phyloP scores from a whole-genome alignment of 2,113 vertebrate species.

The Dromas ardeola region DNA sequence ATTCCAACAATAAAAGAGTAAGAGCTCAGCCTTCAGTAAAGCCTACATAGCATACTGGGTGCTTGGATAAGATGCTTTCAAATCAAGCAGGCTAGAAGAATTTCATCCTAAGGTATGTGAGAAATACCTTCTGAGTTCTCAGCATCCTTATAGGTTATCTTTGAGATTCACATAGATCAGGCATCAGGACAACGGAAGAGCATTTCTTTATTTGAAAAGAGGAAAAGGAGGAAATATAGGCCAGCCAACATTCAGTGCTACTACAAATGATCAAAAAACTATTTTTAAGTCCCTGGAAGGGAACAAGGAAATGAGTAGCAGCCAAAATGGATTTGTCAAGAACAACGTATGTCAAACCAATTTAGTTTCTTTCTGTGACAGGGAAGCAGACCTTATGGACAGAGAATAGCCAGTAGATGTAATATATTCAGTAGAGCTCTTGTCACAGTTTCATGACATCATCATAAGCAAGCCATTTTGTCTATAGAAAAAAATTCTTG shows the following conservation, averaged over 20 bases:
- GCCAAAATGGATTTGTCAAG: slow-evolving; percentile 16
- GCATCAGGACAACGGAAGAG: not conserved
- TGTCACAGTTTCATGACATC: not conserved
- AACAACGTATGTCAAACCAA: not conserved
- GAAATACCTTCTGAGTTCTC: not conserved
- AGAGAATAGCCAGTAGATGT: not conserved
- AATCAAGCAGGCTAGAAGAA: not conserved
- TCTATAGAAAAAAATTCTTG: not conserved
- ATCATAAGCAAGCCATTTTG: not conserved
- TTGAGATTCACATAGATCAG: not conserved
- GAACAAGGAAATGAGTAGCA: not conserved
- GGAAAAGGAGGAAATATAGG: not conserved
- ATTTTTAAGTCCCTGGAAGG: not conserved
- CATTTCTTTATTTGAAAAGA: not conserved
- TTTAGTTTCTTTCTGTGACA: slow-evolving; percentile 8
- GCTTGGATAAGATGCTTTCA: not conserved
- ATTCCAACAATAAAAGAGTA: not conserved
- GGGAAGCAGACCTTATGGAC: not conserved
- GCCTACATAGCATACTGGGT: not conserved
- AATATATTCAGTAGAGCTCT: not conserved
- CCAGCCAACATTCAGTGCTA: not conserved
- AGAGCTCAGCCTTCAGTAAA: not conserved
- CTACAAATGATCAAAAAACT: not conserved
- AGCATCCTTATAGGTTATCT: not conserved
- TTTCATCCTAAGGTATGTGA: not conserved